These are phyloP conservation scores for Dendroctonus valens DNA, from an alignment of 1,140 invertebrate species.

Conservation along the genomic window DNA sequence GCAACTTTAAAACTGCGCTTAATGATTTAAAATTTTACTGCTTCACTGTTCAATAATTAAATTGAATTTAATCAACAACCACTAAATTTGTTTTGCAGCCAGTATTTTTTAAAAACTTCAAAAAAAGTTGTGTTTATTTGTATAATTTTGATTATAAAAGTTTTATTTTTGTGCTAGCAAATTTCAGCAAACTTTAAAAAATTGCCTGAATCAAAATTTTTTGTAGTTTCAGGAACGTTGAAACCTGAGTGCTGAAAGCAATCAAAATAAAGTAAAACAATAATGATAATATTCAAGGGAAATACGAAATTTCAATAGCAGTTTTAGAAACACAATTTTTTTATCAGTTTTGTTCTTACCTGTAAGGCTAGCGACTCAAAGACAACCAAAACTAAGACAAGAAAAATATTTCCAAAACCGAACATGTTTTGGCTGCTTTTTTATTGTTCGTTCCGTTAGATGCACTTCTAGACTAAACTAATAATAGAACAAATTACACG, in stretches of 20 bases:
- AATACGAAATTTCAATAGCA: neutral
- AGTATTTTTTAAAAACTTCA: no score
- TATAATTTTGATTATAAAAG: no score
- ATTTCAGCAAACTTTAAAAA: no score
- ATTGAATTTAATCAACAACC: no score
- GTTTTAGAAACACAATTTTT: no score
- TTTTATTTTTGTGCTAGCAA: neutral
- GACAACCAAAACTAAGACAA: neutral
- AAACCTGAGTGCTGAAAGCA: no score
- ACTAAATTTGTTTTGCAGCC: no score
- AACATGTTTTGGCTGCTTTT: conserved; percentile 10
- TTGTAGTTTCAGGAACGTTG: neutral
- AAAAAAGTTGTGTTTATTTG: no score
- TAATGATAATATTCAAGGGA: neutral
- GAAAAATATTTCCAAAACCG: conserved; percentile 3
- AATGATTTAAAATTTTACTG: no score
- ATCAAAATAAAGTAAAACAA: neutral
- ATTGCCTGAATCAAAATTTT: no score
- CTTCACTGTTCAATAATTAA: no score
- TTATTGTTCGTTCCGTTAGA: neutral
- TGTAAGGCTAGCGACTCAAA: conserved; percentile 4
- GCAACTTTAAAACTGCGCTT: no score
- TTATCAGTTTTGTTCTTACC: conserved; percentile 2
- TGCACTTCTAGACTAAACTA: conserved; percentile 1
- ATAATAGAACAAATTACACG: conserved; percentile 15